Evolutionary conservation across 2,888 invertebrate genomes (phyloP).

Genomic region (Celastrina argiolus): DNA sequence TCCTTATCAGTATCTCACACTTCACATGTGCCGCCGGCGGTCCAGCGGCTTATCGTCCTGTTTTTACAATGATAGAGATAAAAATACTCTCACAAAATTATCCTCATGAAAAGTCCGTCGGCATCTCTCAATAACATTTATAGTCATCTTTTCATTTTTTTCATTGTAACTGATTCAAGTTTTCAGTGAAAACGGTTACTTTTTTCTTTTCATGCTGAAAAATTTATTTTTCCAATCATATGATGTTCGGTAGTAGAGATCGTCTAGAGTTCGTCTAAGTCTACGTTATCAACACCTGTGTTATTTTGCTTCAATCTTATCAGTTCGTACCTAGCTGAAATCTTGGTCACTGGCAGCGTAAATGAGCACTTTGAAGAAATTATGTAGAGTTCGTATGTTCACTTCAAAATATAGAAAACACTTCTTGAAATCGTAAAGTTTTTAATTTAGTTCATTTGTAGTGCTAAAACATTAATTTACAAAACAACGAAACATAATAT

Average conservation of each 20-base stretch:
- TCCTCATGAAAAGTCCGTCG: slow-evolving; percentile 62
- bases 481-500: slow-evolving; percentile 28
- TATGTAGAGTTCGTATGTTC: slow-evolving; percentile 26
- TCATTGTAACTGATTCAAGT: slow-evolving; percentile 45
- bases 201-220: slow-evolving; percentile 71
- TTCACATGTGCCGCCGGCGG: slow-evolving; percentile 73
- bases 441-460: not conserved
- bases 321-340: slow-evolving; percentile 65
- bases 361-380: slow-evolving; percentile 29
- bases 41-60: slow-evolving; percentile 67
- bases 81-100: slow-evolving; percentile 56
- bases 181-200: slow-evolving; percentile 46
- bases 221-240: slow-evolving; percentile 49
- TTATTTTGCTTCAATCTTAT: slow-evolving; percentile 67
- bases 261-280: slow-evolving; percentile 47
- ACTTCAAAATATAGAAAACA: slow-evolving; percentile 24
- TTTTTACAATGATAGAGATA: slow-evolving; percentile 63
- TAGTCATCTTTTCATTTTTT: slow-evolving; percentile 60
- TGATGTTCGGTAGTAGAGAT: slow-evolving; percentile 58
- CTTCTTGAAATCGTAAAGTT: slow-evolving; percentile 17
- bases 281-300: slow-evolving; percentile 67
- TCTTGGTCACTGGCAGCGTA: slow-evolving; percentile 49
- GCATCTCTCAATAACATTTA: slow-evolving; percentile 44
- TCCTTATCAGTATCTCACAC: slow-evolving; percentile 64
- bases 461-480: slow-evolving; percentile 31